phyloP scores from a whole-genome alignment of 2,797 vertebrate species.

The Geotrypetes seraphini region DNA sequence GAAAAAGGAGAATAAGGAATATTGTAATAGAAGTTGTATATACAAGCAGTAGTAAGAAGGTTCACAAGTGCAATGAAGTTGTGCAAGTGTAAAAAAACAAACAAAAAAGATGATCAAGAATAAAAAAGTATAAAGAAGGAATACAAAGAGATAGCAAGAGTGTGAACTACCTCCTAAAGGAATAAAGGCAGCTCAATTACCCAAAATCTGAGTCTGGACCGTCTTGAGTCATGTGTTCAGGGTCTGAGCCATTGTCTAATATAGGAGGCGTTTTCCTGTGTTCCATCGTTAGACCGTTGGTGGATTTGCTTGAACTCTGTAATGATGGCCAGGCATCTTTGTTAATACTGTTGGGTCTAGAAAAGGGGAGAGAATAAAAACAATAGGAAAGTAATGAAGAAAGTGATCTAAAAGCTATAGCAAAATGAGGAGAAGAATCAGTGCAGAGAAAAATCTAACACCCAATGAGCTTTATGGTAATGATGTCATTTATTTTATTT shows the following conservation, averaged over 20 bases:
- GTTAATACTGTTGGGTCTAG: constrained; percentile 79
- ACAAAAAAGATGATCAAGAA: not conserved
- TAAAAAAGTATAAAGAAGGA: too few species aligned
- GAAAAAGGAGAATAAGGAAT: too few species aligned
- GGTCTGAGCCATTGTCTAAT: constrained; percentile 69
- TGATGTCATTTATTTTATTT: too few species aligned
- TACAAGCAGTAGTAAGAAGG: too few species aligned
- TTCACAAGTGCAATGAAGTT: too few species aligned
- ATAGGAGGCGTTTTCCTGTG: constrained; percentile 72
- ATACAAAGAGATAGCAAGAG: constrained; percentile 34
- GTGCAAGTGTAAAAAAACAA: too few species aligned
- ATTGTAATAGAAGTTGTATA: too few species aligned
- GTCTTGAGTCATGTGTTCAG: constrained; percentile 76
- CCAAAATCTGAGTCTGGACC: constrained; percentile 73
- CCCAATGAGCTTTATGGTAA: too few species aligned
- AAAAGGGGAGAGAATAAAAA: constrained; percentile 26
- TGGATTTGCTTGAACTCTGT: constrained; percentile 71
- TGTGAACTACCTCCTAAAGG: constrained; percentile 46
- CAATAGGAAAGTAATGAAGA: constrained; percentile 38
- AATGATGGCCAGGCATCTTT: constrained; percentile 90
- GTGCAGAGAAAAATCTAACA: too few species aligned
- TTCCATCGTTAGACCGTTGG: constrained; percentile 78
- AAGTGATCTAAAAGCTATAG: constrained; percentile 13
- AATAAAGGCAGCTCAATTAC: constrained; percentile 65
- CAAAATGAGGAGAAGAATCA: not conserved